phyloP scores from a whole-genome alignment of 2,113 vertebrate genomes.

The Holacanthus passer region DNA sequence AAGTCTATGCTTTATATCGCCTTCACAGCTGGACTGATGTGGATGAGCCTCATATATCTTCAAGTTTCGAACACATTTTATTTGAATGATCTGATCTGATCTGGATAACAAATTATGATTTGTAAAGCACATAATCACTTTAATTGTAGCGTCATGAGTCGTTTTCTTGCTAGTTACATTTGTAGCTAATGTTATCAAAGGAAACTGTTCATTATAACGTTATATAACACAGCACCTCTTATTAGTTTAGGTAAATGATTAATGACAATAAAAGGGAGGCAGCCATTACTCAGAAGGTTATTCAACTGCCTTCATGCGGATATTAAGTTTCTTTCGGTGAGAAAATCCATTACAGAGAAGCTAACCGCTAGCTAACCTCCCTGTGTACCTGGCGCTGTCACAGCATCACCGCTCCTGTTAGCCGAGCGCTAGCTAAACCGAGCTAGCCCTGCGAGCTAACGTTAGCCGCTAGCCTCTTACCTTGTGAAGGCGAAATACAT shows the following conservation, averaged over 20 bases:
- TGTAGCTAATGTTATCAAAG: constrained; percentile 31
- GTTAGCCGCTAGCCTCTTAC: constrained; percentile 77
- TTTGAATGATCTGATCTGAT: not conserved
- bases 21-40: not conserved
- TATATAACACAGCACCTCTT: not conserved
- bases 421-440: constrained; percentile 35
- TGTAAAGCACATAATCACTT: not conserved
- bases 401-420: constrained; percentile 66
- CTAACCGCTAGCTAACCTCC: constrained; percentile 16
- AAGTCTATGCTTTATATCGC: not conserved
- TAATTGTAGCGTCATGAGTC: not conserved
- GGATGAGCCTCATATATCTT: not conserved
- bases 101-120: not conserved
- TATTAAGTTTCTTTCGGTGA: not conserved
- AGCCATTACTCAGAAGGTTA: not conserved
- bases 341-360: not conserved
- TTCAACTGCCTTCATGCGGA: not conserved
- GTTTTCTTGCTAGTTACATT: constrained; percentile 7
- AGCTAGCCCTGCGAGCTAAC: constrained; percentile 62
- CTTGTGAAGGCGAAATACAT: constrained; percentile 98
- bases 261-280: not conserved
- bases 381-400: constrained; percentile 17
- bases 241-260: not conserved
- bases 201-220: not conserved
- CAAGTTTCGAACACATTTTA: not conserved